Evolutionary conservation across 2,888 invertebrate genomes (phyloP).

Genomic region (Herminia tarsipennalis): DNA sequence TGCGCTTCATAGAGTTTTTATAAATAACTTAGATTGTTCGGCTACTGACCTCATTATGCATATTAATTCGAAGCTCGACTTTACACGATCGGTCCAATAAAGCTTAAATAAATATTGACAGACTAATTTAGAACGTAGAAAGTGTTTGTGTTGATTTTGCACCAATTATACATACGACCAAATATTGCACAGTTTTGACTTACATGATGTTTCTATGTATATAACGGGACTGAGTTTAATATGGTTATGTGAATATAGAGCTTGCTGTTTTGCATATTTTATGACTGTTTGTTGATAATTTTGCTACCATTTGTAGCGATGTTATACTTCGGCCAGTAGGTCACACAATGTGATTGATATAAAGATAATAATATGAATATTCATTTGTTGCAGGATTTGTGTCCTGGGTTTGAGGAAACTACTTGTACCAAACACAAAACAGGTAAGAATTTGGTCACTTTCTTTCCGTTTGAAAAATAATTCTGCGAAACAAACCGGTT

Average conservation of each 20-base stretch:
- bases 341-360: conserved; percentile 24
- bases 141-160: conserved; percentile 60
- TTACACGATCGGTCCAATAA: conserved; percentile 47
- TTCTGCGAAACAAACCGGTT: not conserved
- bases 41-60: conserved; percentile 22
- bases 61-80: conserved; percentile 41
- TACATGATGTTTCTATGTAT: conserved; percentile 22
- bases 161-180: conserved; percentile 40
- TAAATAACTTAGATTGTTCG: conserved; percentile 21
- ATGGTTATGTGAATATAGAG: conserved; percentile 34
- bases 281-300: conserved; percentile 29
- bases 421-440: conserved; percentile 30
- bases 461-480: not conserved
- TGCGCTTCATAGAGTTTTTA: conserved; percentile 2
- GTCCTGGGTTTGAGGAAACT: conserved; percentile 41
- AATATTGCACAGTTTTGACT: conserved; percentile 42
- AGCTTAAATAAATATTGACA: conserved; percentile 50
- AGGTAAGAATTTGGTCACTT: conserved; percentile 39
- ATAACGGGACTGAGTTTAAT: conserved; percentile 35
- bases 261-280: conserved; percentile 26
- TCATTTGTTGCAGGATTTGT: conserved; percentile 57
- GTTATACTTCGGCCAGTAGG: conserved; percentile 8
- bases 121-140: conserved; percentile 62
- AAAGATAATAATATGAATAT: conserved; percentile 18
- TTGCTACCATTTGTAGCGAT: conserved; percentile 6